Evolutionary conservation across 2,797 vertebrate species (phyloP).

Genomic region (Poecilia velifera): DNA sequence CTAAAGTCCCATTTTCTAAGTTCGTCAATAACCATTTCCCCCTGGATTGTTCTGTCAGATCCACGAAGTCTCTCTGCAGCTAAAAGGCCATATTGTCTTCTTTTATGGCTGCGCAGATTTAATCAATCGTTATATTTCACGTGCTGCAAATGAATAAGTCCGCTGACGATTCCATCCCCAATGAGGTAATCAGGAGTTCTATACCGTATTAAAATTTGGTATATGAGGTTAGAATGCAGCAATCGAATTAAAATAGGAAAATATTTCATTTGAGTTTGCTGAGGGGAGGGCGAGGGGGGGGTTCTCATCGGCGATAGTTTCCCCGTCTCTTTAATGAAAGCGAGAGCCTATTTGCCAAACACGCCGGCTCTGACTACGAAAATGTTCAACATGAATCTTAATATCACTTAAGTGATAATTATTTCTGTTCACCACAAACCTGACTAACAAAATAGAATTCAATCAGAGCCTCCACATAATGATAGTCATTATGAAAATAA

Average conservation of each 20-base stretch:
- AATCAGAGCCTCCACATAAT: conserved; percentile 96
- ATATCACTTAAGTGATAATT: conserved; percentile 95
- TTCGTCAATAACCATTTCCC: conserved; percentile 18
- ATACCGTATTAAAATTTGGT: conserved; percentile 21
- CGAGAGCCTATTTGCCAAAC: conserved; percentile 49
- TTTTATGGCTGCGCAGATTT: conserved; percentile 39
- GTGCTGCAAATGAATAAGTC: conserved; percentile 41
- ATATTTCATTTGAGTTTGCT: neutral
- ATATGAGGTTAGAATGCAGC: neutral
- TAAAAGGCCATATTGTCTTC: conserved; percentile 35
- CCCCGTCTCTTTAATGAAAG: conserved; percentile 35
- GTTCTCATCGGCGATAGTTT: conserved; percentile 21
- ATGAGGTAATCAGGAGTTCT: conserved; percentile 46
- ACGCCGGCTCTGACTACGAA: conserved; percentile 89
- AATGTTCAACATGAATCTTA: conserved; percentile 84
- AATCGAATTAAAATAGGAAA: conserved; percentile 5
- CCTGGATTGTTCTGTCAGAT: neutral
- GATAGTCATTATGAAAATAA: conserved; percentile 94
- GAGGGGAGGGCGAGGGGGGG: no score
- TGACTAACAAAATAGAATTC: conserved; percentile 96
- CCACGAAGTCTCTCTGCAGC: conserved; percentile 22
- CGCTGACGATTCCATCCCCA: conserved; percentile 40
- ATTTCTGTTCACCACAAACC: conserved; percentile 93
- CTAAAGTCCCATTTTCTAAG: neutral
- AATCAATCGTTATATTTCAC: conserved; percentile 61